Base-by-base conservation (phyloP, 2,797 vertebrate species). In the Acomys russatus region DNA sequence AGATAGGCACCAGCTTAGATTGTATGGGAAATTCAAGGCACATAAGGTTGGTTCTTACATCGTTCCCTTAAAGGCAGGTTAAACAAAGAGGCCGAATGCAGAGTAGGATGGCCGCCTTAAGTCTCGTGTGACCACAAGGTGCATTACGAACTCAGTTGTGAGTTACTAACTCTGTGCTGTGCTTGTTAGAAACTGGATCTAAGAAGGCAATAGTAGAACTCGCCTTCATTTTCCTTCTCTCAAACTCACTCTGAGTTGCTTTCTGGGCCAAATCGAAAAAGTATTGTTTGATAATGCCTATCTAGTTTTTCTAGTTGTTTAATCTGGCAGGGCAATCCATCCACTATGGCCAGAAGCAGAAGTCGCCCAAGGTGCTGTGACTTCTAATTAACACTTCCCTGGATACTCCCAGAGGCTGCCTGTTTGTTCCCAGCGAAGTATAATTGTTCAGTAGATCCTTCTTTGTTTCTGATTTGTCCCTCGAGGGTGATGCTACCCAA, bases 401-500 rank as follows among this genome's bases (percentile, higher is more conserved):
- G 20, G 61, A 10, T 4, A 25, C 20, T 74, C 83, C 28, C 74
- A 80, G n/a, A 74, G 54, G 49, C 54, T 23, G n/a, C 8, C 25
- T 63, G 51, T 35, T 74, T 90, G 22, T 80, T 74, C 93, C 76
- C 28, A 44, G 73, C 59, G 38, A 93, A 74, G 49, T 79, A 14
- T 28, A 33, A 68, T 11, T 18, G 38, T 38, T 74, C 23, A 23
- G 15, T 77, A 35, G 20, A n/a, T 91, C 6, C 63, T 80, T 83
- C 76, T 76, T 90, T 86, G 15, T 68, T 91, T 83, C 49, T 92
- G 38, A 89, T 61, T 74, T 79, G 84, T 61, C 78, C 38, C 11
- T 78, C 33, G 25, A 79, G 71, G 73, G 59, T 20, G 61, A 11
- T 70, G 64, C 83, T 91, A 9, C 66, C 59, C 51, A 93, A 63